Evolutionary conservation across 2,888 invertebrate species (phyloP), one percentile per base, ranked within the genome.

Genomic region (Dryobotodes eremita): DNA sequence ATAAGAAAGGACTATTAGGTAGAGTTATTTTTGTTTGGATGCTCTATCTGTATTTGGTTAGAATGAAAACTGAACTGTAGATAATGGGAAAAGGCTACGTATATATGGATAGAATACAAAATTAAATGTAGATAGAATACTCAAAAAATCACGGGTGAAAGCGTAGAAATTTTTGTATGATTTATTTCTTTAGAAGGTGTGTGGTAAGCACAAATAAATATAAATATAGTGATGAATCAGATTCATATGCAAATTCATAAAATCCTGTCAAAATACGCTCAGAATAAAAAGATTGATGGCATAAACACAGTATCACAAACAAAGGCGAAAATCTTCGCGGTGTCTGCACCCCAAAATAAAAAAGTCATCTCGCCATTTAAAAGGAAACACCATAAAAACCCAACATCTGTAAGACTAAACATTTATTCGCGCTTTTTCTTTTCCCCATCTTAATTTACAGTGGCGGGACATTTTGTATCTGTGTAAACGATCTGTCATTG

Each of bases 401-500:
- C 75, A 79, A 89, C 88, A 88, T 83, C 76, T 89, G 87, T 85
- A 68, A 84, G 71, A 79, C 80, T 84, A 84, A 89, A 79, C 84
- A 87, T 89, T 89, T 89, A 77, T 89, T 87, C 82, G 75, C 84
- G 80, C 89, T 79, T 89, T 87, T 88, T 84, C 82, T 68, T 76
- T 69, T 81, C 82, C 89, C 89, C 85, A 69, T 87, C 90, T 87
- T 89, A 89, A 89, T 89, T 90, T 85, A 90, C 89, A 92, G 94
- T 93, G 94, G 92, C 93, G 87, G 84, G 94, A 95, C 95, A 95
- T 95, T 94, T 93, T 94, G 93, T 94, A 90, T 87, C 89, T 90
- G 87, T 96, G 96, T 96, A 94, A 96, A 93, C 95, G 93, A 96
- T 96, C 96, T 96, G 96, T 96, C 96, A 96, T 91, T 91, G 90